Base-by-base conservation (phyloP, 2,888 invertebrate genomes). In the Automeris io region DNA sequence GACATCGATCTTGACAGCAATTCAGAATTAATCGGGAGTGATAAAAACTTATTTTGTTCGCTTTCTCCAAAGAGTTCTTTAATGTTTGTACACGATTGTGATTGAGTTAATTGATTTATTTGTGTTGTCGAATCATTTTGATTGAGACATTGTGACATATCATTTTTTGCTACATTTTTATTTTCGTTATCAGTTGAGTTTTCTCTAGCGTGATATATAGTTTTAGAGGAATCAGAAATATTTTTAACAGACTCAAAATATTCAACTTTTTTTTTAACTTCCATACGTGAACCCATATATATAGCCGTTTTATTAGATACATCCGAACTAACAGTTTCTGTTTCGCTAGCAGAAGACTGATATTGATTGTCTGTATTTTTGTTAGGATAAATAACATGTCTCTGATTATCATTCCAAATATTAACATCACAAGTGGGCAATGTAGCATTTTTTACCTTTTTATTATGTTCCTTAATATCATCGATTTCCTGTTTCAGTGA, bases 31-130 rank as follows among this genome's bases (percentile, higher is more conserved):
- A 59, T 67, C 24, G 90, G 89, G 39, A 89, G 68, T 3, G 89
- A 89, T 22, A 88, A 70, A 67, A 88, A 91, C 58, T 88, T 90
- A 47, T 87, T 87, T 55, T 86, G 83, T 47, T 90, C 89, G 18
- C 87, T 89, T 68, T 95, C 95, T 0, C 95, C 95, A 60, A 93
- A 95, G n/a, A 94, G 78, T 51, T 95, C 95, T 60, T 93, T 93
- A 39, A 95, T 77, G 71, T 94, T 91, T 21, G 94, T 88, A 59
- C 90, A 91, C 1, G 93, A 93, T 52, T 91, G 91, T 0, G 92
- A 91, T 33, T 89, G 82, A n/a, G 76, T 72, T 35, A 88, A 66
- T 56, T 66, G 74, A 22, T 70, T 63, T 46, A 65, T 71, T 37
- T 60, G 65, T 2, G 51, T 43, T 39, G 70, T 68, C 21, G 48